These are phyloP conservation scores for Cartodere bifasciata DNA, from an alignment of 2,888 invertebrate genomes.

Conservation along the genomic window DNA sequence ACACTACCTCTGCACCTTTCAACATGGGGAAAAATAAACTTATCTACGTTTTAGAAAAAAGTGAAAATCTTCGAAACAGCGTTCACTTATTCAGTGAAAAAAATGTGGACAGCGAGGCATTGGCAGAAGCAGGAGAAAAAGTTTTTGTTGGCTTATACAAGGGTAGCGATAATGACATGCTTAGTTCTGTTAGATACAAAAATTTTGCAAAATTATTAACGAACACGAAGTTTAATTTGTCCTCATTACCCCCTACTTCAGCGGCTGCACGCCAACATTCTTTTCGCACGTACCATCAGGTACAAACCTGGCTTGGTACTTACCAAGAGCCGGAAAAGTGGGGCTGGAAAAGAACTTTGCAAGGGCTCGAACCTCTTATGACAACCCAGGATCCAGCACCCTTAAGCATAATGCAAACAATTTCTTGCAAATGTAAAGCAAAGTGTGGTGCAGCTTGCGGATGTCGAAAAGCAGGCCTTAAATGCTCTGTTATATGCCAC, in stretches of 20 bases:
- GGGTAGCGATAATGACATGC: too few relatives aligned
- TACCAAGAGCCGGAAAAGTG: slow-evolving; percentile 5
- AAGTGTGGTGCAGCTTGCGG: slow-evolving; percentile 13
- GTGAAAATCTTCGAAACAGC: too few relatives aligned
- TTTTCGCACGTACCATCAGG: slow-evolving; percentile 6
- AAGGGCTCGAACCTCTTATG: slow-evolving; percentile 8
- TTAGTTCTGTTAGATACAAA: too few relatives aligned
- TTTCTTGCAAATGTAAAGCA: slow-evolving; percentile 13
- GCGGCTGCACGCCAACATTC: slow-evolving; percentile 7
- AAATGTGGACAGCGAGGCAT: too few relatives aligned
- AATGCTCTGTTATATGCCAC: slow-evolving; percentile 8
- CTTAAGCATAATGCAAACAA: slow-evolving; percentile 11
- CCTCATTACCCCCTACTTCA: slow-evolving; percentile 1
- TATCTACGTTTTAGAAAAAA: too few relatives aligned
- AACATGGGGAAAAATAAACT: neutral
- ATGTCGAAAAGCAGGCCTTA: slow-evolving; percentile 15
- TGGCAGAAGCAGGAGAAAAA: too few relatives aligned
- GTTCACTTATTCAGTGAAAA: too few relatives aligned
- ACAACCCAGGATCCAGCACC: slow-evolving; percentile 11
- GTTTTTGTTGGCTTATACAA: too few relatives aligned
- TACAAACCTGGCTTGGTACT: slow-evolving; percentile 5
- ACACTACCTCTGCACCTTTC: neutral
- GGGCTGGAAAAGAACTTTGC: slow-evolving; percentile 8
- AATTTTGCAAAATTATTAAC: neutral
- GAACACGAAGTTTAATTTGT: neutral